Percentiles rank a stretch among this genome's conserved stretches.
These are phyloP conservation scores for Teleiodes luculella DNA, from an alignment of 2,888 invertebrate species.

Conservation along the genomic window DNA sequence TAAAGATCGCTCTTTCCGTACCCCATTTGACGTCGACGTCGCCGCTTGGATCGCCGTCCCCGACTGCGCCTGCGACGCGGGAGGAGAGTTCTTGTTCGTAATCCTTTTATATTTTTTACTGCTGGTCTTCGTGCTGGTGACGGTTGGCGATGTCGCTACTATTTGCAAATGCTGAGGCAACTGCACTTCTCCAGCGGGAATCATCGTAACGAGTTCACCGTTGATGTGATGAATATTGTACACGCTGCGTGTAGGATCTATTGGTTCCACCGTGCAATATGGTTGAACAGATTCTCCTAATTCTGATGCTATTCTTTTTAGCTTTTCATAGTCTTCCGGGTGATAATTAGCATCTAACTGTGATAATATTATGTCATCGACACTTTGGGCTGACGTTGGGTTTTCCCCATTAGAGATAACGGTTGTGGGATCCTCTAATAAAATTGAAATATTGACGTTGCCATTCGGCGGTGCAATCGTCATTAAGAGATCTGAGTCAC, in stretches of 20 bases:
- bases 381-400: conserved; percentile 79
- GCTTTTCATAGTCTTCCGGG: conserved; percentile 90
- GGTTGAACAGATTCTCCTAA: conserved; percentile 88
- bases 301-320: conserved; percentile 90
- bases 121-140: conserved; percentile 80
- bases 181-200: conserved; percentile 66
- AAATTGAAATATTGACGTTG: conserved; percentile 69
- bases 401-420: conserved; percentile 71
- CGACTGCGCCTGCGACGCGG: conserved; percentile 53
- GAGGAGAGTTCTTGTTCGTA: conserved; percentile 72
- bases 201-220: conserved; percentile 70
- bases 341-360: conserved; percentile 83
- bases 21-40: conserved; percentile 83
- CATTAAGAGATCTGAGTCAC: conserved; percentile 62
- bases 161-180: conserved; percentile 75
- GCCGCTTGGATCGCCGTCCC: conserved; percentile 69
- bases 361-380: conserved; percentile 84
- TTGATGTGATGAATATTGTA: conserved; percentile 76
- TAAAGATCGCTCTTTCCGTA: conserved; percentile 90
- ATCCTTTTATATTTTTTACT: conserved; percentile 86
- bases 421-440: conserved; percentile 68
- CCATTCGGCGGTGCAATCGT: conserved; percentile 60
- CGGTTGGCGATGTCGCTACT: conserved; percentile 79
- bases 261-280: conserved; percentile 79
- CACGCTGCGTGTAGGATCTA: conserved; percentile 73